A percentile compares a stretch with the other conserved stretches of the same genome.
Conservation (phyloP, 2,797 vertebrate species). For the Semaprochilodus insignis region DNA sequence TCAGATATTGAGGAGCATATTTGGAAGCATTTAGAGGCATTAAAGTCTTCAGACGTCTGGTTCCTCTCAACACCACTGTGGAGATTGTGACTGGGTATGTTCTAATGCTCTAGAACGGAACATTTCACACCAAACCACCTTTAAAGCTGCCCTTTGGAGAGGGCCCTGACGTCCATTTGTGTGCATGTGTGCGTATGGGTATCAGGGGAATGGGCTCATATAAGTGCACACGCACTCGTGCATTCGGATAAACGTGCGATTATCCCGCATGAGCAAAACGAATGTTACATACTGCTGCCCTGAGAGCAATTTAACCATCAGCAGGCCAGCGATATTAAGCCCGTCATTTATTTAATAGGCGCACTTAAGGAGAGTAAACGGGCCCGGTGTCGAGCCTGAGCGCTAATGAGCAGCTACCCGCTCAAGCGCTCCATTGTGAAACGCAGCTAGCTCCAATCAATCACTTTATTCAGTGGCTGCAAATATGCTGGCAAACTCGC, state of each 20-base stretch:
- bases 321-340: constrained; percentile 43
- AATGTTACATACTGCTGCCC: constrained; percentile 20
- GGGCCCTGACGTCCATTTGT: too few species aligned
- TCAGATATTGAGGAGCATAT: too few species aligned
- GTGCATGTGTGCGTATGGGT: not conserved
- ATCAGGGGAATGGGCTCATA: not conserved
- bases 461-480: constrained; percentile 54
- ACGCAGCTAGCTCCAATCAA: constrained; percentile 47
- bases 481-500: constrained; percentile 50
- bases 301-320: constrained; percentile 40
- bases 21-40: too few species aligned
- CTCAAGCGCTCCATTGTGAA: constrained; percentile 46
- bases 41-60: too few species aligned
- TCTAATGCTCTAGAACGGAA: too few species aligned
- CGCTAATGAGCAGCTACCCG: constrained; percentile 45
- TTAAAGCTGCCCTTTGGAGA: too few species aligned
- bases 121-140: too few species aligned
- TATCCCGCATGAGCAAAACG: constrained; percentile 18
- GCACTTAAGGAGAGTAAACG: constrained; percentile 42
- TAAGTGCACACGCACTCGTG: constrained; percentile 13
- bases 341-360: constrained; percentile 52
- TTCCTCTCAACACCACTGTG: too few species aligned
- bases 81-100: too few species aligned
- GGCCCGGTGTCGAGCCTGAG: not conserved
- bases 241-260: constrained; percentile 19